Evolutionary conservation across 2,113 vertebrate species (phyloP), one percentile per base, ranked within the genome.

Genomic region (Eulemur macaco): DNA sequence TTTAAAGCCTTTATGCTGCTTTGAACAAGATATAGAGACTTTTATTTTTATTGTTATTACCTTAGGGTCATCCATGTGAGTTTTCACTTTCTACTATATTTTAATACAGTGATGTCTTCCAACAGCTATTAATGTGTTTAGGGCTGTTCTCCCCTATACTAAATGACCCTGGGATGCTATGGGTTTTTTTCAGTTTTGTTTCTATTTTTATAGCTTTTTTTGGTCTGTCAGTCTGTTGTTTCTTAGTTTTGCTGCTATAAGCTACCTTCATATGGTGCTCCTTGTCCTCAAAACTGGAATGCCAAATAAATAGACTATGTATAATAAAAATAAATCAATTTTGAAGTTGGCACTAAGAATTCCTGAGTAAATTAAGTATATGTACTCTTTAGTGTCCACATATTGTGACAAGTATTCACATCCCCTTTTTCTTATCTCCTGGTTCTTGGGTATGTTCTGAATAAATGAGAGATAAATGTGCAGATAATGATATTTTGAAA

Each of bases 401-500:
- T 85, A 69, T 45, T 34, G 25, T 95, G 83, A 84, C 6, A 66
- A 31, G 42, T 66, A 34, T 63, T 94, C 5, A 56, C 6, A 60
- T 76, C 39, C 29, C 29, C 47, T 34, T 91, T 89, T 85, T 64
- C n/a, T 83, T 84, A 37, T 89, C 37, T 94, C 50, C 20, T 92
- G 23, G n/a, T 86, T 89, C 76, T 95, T 93, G 66, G 47, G 3
- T 81, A 74, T 86, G 15, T 87, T 74, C 54, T 68, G 37, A 96
- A 66, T 86, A 45, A 63, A 56, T 80, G 64, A 84, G 18, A 29
- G 83, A 45, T 74, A 86, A 93, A 60, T 71, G 5, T 87, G 17
- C 14, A 76, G 64, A 91, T 91, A 95, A 84, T 83, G 21, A 11
- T 91, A 94, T 89, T 96, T 97, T 96, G 80, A 66, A 81, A 74